A percentile compares a stretch with the other conserved stretches of the same genome.
Conservation (phyloP, 2,888 invertebrate genomes). For the Apoda limacodes region DNA sequence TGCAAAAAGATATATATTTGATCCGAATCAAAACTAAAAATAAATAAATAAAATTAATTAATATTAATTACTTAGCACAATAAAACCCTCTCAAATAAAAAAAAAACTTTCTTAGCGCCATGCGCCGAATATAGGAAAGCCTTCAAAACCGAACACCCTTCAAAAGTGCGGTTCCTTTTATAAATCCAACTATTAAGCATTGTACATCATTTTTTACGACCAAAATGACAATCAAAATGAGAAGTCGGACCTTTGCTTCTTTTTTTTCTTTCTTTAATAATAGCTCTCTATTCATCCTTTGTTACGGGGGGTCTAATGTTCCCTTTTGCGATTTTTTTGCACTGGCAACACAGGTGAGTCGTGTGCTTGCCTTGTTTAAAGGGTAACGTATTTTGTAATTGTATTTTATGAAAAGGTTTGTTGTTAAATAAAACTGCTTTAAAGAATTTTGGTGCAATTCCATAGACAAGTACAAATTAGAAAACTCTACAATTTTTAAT, state of each 20-base stretch:
- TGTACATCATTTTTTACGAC: slow-evolving; percentile 41
- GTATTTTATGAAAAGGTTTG: too few species aligned
- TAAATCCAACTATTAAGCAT: slow-evolving; percentile 29
- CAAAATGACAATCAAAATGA: slow-evolving; percentile 39
- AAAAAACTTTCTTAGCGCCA: slow-evolving; percentile 29
- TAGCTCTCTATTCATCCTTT: slow-evolving; percentile 38
- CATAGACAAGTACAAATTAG: too few species aligned
- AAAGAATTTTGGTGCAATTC: too few species aligned
- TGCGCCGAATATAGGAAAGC: slow-evolving; percentile 21
- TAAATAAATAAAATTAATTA: too few species aligned
- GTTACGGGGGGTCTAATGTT: slow-evolving; percentile 46
- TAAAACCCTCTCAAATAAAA: too few species aligned
- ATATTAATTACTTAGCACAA: too few species aligned
- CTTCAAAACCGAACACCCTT: slow-evolving; percentile 5
- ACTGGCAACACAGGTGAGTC: slow-evolving; percentile 35
- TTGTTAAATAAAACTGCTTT: too few species aligned
- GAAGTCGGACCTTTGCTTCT: slow-evolving; percentile 39
- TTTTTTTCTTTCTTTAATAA: slow-evolving; percentile 38
- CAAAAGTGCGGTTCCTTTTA: slow-evolving; percentile 20
- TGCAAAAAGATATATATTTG: too few species aligned
- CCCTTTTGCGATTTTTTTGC: slow-evolving; percentile 39
- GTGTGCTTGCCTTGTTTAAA: slow-evolving; percentile 22
- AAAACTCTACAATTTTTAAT: too few species aligned
- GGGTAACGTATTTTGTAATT: too few species aligned
- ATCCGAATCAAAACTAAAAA: not conserved